Evolutionary conservation across 2,113 vertebrate genomes (phyloP), one percentile per base, ranked within the genome.

Genomic region (Leptosomus discolor): DNA sequence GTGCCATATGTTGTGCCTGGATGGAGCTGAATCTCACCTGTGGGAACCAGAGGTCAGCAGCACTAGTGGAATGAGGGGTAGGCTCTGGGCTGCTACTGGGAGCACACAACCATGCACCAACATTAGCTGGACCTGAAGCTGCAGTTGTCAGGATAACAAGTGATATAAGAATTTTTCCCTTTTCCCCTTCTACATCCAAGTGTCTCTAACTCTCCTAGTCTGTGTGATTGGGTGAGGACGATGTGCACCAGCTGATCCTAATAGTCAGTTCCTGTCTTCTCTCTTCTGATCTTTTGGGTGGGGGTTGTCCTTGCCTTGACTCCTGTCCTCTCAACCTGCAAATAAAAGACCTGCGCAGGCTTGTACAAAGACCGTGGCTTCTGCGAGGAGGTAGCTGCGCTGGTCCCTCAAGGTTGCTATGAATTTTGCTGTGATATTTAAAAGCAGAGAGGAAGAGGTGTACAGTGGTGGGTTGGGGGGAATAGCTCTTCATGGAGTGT

Each of bases 171-270:
- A 20, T 43, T 76, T 57, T 57, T 24, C 27, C 14, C 8, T n/a
- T n/a, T 50, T 34, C 11, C 22, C 18, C 8, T 58, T 57, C 61
- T 32, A 16, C 16, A 30, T 56, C 45, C 15, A 30, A 60, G 21
- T 39, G 9, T 34, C 22, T 13, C n/a, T 26, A 32, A 0, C 34
- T 60, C 46, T 15, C 18, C 30, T 19, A 82, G 23, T 17, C 8
- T 0, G 0, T 6, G 1, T 8, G 2, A 1, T 8, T 77, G 50
- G 29, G 6, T 48, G 22, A 84, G 71, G 37, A 9, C 50, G 50
- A 39, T 51, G 41, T 23, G 22, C 46, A 21, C 9, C 46, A 63
- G 11, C 60, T 93, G 51, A 65, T 50, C 22, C 61, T 27, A 14
- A 0, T 36, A 67, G 18, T 41, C 10, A 21, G 46, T 24, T 58